phyloP scores from a whole-genome alignment of 2,113 vertebrate genomes.

The Heloderma charlesbogerti region DNA sequence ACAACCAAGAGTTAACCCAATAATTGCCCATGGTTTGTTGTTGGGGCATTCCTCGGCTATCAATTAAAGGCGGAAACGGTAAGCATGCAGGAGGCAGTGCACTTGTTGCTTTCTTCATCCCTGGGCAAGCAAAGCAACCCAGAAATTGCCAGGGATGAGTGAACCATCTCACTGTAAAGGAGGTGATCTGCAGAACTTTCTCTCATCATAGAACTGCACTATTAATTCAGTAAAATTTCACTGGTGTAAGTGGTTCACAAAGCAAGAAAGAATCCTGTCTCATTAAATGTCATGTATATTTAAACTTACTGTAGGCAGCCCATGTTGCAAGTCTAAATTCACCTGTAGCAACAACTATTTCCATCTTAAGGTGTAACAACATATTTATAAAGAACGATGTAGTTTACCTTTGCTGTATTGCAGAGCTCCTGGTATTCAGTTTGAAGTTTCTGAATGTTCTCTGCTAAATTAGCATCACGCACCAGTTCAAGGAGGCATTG shows the following conservation, averaged over 20 bases:
- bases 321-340: neutral
- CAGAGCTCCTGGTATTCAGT: slow-evolving; percentile 87
- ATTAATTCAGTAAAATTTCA: neutral
- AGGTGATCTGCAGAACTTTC: neutral
- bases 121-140: no score
- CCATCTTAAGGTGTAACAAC: neutral
- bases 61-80: no score
- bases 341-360: neutral
- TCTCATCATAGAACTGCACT: neutral
- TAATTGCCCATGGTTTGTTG: no score
- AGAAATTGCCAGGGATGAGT: no score
- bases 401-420: slow-evolving; percentile 81
- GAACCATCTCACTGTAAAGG: neutral
- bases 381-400: neutral
- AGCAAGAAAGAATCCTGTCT: neutral
- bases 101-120: no score
- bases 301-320: neutral
- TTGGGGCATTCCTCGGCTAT: no score
- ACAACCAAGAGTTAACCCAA: no score
- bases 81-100: no score
- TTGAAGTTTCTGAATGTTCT: slow-evolving; percentile 85
- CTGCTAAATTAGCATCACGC: slow-evolving; percentile 82
- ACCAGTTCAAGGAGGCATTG: slow-evolving; percentile 85
- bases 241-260: neutral
- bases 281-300: neutral